Percentiles rank a stretch among this genome's conserved stretches.
These are phyloP conservation scores for Nettapus auritus DNA, from an alignment of 2,113 vertebrate species.

Conservation along the genomic window DNA sequence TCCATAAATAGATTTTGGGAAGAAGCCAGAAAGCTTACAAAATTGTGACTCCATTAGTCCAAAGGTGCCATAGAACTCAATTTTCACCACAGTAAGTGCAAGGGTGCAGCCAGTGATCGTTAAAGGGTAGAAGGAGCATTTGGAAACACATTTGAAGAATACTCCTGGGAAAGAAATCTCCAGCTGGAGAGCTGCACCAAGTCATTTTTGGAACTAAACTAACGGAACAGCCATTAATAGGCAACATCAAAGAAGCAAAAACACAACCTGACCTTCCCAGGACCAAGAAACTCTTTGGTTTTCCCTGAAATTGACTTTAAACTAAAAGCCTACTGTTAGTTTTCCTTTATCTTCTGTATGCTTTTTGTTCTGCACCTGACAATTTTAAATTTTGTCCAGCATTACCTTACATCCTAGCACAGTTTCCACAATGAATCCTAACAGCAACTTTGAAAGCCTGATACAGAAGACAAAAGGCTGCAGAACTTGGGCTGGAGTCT, in stretches of 20 bases:
- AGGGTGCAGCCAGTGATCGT: not conserved
- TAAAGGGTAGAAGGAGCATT: not conserved
- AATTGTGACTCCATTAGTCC: not conserved
- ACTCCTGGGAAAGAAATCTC: not conserved
- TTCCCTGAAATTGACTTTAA: not conserved
- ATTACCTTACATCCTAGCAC: not conserved
- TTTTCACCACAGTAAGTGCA: accelerated
- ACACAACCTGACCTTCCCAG: not conserved
- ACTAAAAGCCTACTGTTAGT: not conserved
- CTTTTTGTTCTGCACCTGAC: not conserved
- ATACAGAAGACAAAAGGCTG: not conserved
- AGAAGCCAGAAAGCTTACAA: not conserved
- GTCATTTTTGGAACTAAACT: not conserved
- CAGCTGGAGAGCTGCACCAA: not conserved
- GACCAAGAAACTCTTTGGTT: not conserved
- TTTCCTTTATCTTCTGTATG: not conserved
- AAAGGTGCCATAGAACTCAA: not conserved
- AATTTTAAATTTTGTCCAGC: not conserved
- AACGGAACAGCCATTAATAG: not conserved
- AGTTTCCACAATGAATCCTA: not conserved
- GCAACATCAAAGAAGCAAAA: not conserved
- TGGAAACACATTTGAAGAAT: not conserved
- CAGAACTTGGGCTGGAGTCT: not conserved
- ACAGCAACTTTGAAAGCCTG: not conserved
- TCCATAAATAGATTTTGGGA: not conserved